Conservation (phyloP, 2,888 invertebrate species). For the Cataglyphis altisquamis region DNA sequence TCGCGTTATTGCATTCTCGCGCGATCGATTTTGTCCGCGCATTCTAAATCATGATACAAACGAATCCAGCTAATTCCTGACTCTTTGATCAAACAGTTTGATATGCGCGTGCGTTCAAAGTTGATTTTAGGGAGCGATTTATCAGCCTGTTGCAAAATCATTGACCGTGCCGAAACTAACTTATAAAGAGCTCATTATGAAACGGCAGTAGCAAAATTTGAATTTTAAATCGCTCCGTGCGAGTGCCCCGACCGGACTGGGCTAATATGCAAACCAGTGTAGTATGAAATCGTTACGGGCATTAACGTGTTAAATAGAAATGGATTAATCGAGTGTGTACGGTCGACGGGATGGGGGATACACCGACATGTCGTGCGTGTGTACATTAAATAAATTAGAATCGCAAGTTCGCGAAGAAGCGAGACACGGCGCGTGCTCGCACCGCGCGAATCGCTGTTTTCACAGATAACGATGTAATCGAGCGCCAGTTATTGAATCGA, state of each 20-base stretch:
- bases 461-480: conserved; percentile 65
- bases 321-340: conserved; percentile 60
- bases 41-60: conserved; percentile 18
- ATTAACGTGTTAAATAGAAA: conserved; percentile 68
- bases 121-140: conserved; percentile 51
- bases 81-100: conserved; percentile 45
- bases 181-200: conserved; percentile 57
- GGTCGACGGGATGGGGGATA: neutral
- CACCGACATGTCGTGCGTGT: conserved; percentile 3
- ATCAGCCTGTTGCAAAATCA: conserved; percentile 51
- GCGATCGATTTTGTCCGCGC: neutral
- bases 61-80: conserved; percentile 25
- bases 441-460: conserved; percentile 53
- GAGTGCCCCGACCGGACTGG: conserved; percentile 16
- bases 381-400: conserved; percentile 58
- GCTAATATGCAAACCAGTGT: conserved; percentile 64
- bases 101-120: conserved; percentile 31
- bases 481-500: conserved; percentile 65
- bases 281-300: conserved; percentile 60
- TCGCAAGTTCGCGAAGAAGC: conserved; percentile 48
- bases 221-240: conserved; percentile 57
- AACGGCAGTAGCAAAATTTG: conserved; percentile 51
- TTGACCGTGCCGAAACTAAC: conserved; percentile 53
- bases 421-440: conserved; percentile 9
- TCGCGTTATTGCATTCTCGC: neutral